Evolutionary conservation across 2,888 invertebrate species (phyloP).

Genomic region (Hoplodrina blanda): DNA sequence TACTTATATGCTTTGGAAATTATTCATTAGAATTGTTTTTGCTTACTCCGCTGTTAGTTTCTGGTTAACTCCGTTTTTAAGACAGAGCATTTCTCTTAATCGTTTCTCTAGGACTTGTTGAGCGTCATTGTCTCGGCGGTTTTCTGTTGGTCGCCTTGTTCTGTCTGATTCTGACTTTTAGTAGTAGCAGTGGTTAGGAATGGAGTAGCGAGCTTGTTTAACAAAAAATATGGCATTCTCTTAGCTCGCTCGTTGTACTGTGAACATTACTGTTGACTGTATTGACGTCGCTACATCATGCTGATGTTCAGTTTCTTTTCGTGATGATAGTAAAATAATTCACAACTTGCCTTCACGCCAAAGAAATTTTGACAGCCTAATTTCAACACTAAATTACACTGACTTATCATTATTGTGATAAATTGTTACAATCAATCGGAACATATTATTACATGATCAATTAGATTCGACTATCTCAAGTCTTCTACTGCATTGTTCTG

Average conservation of each 20-base stretch:
- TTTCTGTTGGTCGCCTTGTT: no score
- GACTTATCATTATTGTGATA: conserved; percentile 28
- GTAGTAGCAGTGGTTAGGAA: no score
- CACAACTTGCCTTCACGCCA: not conserved
- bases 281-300: not conserved
- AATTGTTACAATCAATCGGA: conserved; percentile 48
- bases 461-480: conserved; percentile 49
- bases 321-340: conserved; percentile 2
- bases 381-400: conserved; percentile 19
- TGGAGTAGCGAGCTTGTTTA: not conserved
- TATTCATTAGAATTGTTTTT: not conserved
- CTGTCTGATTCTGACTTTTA: no score
- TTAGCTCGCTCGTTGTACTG: not conserved
- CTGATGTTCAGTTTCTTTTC: conserved; percentile 2
- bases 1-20: no score
- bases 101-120: not conserved
- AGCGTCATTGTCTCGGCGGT: not conserved
- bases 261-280: not conserved
- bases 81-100: no score
- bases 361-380: conserved; percentile 11
- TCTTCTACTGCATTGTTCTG: conserved; percentile 66
- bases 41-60: not conserved
- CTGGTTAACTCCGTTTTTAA: no score
- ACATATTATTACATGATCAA: conserved; percentile 56
- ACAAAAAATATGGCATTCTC: not conserved